These are phyloP conservation scores for Apodemia zela DNA, from an alignment of 2,888 invertebrate genomes.

Conservation along the genomic window DNA sequence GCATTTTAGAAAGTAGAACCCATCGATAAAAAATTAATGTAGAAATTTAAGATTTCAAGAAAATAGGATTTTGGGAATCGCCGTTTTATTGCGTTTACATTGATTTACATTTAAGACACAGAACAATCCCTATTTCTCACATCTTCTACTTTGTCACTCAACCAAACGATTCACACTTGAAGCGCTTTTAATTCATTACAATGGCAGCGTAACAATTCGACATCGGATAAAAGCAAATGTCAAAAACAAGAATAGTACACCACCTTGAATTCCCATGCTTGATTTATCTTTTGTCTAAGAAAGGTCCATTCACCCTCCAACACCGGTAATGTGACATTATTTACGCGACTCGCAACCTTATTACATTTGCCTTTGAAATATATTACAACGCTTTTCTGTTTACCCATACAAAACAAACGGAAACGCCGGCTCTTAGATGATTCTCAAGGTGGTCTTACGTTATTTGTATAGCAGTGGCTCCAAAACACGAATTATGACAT, in stretches of 20 bases:
- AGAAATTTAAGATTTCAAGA: too few relatives aligned
- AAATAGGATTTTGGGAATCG: too few relatives aligned
- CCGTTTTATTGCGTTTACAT: neutral
- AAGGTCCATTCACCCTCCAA: slow-evolving; percentile 46
- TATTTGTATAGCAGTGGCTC: slow-evolving; percentile 23
- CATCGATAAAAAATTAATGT: too few relatives aligned
- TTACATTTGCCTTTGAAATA: slow-evolving; percentile 25
- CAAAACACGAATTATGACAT: slow-evolving; percentile 20
- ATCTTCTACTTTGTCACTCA: neutral
- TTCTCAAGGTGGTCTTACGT: slow-evolving; percentile 24
- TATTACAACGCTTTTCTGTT: slow-evolving; percentile 26
- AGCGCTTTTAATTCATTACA: slow-evolving; percentile 6
- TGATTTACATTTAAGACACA: neutral
- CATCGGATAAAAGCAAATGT: slow-evolving; percentile 24
- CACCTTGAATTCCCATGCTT: slow-evolving; percentile 49
- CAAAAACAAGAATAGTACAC: slow-evolving; percentile 24
- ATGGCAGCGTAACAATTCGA: slow-evolving; percentile 15
- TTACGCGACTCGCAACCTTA: slow-evolving; percentile 28
- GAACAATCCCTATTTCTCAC: neutral
- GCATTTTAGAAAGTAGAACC: too few relatives aligned
- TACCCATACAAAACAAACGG: slow-evolving; percentile 29
- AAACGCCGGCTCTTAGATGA: slow-evolving; percentile 24
- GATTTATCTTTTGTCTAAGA: slow-evolving; percentile 50
- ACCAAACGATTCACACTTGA: slow-evolving; percentile 1
- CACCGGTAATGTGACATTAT: slow-evolving; percentile 28